Conservation (phyloP, 2,797 vertebrate species). For the Lepus oiostolus region DNA sequence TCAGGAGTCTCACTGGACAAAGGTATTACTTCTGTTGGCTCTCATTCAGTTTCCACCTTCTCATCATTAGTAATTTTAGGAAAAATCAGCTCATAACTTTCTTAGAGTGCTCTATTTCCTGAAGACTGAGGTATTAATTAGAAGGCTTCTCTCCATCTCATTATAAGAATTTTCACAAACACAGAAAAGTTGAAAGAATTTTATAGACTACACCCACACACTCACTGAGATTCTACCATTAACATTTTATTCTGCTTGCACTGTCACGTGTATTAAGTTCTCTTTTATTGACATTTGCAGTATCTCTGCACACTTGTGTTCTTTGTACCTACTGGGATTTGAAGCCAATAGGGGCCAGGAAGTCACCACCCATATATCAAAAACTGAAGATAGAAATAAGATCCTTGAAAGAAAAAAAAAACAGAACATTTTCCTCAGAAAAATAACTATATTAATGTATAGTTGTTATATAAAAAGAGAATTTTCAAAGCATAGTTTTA, state of each 20-base stretch:
- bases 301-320: neutral
- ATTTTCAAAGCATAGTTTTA: conserved; percentile 15
- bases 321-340: neutral
- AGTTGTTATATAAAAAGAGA: conserved; percentile 13
- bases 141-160: neutral
- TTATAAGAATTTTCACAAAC: conserved; percentile 30
- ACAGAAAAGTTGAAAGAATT: neutral
- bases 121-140: conserved; percentile 25
- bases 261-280: neutral
- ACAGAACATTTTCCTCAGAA: conserved; percentile 15
- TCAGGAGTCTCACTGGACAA: conserved; percentile 93
- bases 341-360: neutral
- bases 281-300: conserved; percentile 24
- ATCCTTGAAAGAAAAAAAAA: neutral
- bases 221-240: neutral
- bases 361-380: neutral
- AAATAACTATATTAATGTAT: conserved; percentile 47
- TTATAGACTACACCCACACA: neutral
- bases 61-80: conserved; percentile 53
- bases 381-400: conserved; percentile 12
- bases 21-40: conserved; percentile 86
- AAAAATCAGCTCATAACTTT: conserved; percentile 4
- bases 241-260: conserved; percentile 24
- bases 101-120: neutral
- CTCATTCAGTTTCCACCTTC: neutral